Conservation (phyloP, 2,888 invertebrate species). For the Agrochola macilenta region DNA sequence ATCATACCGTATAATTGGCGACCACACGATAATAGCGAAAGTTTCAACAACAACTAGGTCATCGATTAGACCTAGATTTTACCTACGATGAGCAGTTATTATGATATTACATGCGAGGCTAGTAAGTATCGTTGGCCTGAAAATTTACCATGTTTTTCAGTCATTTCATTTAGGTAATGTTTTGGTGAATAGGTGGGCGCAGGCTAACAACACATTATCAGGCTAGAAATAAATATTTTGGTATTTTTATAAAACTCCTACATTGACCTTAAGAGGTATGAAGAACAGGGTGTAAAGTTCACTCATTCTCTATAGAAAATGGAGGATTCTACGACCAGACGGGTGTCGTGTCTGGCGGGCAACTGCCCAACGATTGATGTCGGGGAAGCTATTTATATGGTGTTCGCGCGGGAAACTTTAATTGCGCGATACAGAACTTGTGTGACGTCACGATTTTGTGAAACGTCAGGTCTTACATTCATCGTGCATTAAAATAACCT, state of each 20-base stretch:
- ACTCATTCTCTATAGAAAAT: too few relatives aligned
- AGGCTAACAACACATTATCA: background rate
- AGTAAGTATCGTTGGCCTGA: slow-evolving; percentile 7
- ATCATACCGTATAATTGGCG: background rate
- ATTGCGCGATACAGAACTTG: too few relatives aligned
- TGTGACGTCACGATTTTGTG: too few relatives aligned
- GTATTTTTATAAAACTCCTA: too few relatives aligned
- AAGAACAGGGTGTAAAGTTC: too few relatives aligned
- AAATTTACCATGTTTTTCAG: background rate
- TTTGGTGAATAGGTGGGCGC: background rate
- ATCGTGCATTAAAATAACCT: background rate
- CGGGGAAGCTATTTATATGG: too few relatives aligned
- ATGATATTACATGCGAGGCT: slow-evolving; percentile 41
- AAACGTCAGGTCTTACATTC: background rate
- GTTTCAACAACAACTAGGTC: slow-evolving; percentile 29
- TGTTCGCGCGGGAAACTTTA: too few relatives aligned
- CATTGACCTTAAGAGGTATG: too few relatives aligned
- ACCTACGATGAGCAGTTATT: slow-evolving; percentile 29
- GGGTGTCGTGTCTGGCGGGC: too few relatives aligned
- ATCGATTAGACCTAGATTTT: slow-evolving; percentile 35
- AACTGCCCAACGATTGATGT: too few relatives aligned
- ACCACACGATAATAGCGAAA: background rate
- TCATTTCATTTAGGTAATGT: slow-evolving; percentile 17
- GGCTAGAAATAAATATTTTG: background rate
- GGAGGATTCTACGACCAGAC: too few relatives aligned